Evolutionary conservation across 2,797 vertebrate genomes (phyloP), one percentile per base, ranked within the genome.

Genomic region (Rhinella marina): DNA sequence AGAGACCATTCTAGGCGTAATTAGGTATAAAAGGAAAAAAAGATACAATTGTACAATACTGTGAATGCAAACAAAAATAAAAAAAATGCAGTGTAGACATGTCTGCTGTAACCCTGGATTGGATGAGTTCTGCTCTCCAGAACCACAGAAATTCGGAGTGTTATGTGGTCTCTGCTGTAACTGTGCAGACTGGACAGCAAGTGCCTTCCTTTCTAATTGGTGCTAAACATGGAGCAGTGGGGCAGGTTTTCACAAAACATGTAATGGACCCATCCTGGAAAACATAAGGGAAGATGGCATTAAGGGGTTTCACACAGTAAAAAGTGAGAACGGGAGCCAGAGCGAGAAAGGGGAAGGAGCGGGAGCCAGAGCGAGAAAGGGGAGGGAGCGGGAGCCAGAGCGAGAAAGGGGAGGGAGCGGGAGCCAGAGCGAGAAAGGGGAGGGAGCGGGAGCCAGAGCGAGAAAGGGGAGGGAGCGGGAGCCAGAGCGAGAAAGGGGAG

Each of bases 171-270:
- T 89, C 91, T n/a, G 90, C 90, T 7, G 77, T 88, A 77, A 93
- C 86, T 10, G 93, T 91, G 92, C 98, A 99, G 87, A 96, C 83
- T 0, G 97, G 96, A 89, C 98, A 99, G 93, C 98, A 99, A 79
- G 91, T 87, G 62, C 96, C 97, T 94, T 96, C 93, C 90, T 95
- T 92, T 89, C 94, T 97, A 92, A 95, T 89, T 0, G 98, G 97
- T 0, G 81, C 91, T 23, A 94, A 89, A 77, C 98, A 99, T 75
- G 93, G 90, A 0, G 92, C 81, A 0, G 93, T 93, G 0, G 91
- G 96, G 92, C 98, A 99, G 0, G 96, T 95, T 92, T 99, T 96
- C 90, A 99, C 95, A 4, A 98, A 97, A 93, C 98, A 99, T 56
- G 97, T 99, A 91, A 99, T 94, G 94, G 99, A 98, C 86, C 96